Evolutionary conservation across 1,140 invertebrate species (phyloP).

Genomic region (Zelostemma sp.): DNA sequence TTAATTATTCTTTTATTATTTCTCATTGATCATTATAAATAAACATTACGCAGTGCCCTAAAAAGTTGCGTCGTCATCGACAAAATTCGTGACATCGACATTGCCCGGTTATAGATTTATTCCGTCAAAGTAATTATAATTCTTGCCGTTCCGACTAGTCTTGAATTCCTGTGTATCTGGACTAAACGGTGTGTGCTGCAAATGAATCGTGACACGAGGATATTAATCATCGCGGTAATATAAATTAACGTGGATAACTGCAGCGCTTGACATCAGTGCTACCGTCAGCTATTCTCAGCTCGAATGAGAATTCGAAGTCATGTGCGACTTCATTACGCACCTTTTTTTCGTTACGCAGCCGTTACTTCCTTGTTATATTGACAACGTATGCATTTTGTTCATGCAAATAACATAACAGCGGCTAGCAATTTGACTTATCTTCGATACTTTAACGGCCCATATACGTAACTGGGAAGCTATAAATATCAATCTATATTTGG

Average conservation of each 20-base stretch:
- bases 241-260: constrained; percentile 41
- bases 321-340: constrained; percentile 15
- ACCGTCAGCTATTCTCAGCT: constrained; percentile 22
- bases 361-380: too few relatives aligned
- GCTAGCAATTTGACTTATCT: too few relatives aligned
- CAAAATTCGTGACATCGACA: constrained; percentile 20
- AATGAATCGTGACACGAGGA: constrained; percentile 40
- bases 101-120: constrained; percentile 26
- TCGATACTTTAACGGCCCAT: too few relatives aligned
- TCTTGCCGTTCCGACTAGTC: constrained; percentile 25
- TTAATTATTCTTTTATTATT: too few relatives aligned
- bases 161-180: constrained; percentile 17
- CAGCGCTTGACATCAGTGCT: constrained; percentile 29
- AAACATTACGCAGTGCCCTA: neutral
- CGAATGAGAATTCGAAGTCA: constrained; percentile 18
- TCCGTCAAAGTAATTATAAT: constrained; percentile 36
- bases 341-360: too few relatives aligned
- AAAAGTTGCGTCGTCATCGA: neutral
- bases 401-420: too few relatives aligned
- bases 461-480: too few relatives aligned
- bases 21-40: too few relatives aligned
- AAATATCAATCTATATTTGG: too few relatives aligned
- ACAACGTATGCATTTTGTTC: too few relatives aligned
- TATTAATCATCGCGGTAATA: constrained; percentile 42
- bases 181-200: constrained; percentile 22